These are phyloP conservation scores for Oryzias javanicus DNA, from an alignment of 2,113 vertebrate genomes.

Conservation along the genomic window DNA sequence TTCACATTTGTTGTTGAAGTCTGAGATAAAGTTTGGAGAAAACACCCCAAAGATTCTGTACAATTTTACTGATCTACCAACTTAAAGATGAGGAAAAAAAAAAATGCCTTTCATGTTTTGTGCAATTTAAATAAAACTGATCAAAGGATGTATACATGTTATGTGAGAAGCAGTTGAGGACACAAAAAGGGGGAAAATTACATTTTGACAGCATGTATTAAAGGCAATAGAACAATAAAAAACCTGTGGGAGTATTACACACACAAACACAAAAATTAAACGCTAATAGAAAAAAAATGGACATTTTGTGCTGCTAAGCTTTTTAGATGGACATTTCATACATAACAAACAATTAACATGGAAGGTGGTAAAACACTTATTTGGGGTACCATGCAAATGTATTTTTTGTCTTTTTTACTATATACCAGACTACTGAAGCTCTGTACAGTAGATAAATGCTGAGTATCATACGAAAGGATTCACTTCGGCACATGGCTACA, in stretches of 20 bases:
- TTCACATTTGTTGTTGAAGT: constrained; percentile 97
- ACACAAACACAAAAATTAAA: constrained; percentile 1
- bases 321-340: background rate
- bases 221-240: constrained; percentile 18
- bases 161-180: constrained; percentile 31
- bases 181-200: constrained; percentile 20
- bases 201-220: constrained; percentile 11
- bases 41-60: constrained; percentile 69
- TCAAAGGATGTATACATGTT: constrained; percentile 14
- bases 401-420: constrained; percentile 1
- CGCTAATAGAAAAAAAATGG: constrained; percentile 25
- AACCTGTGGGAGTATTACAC: constrained; percentile 21
- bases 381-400: constrained; percentile 53
- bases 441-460: constrained; percentile 2
- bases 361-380: constrained; percentile 51
- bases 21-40: constrained; percentile 69
- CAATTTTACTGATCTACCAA: constrained; percentile 52
- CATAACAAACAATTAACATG: constrained; percentile 25
- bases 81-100: constrained; percentile 23
- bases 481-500: constrained; percentile 46
- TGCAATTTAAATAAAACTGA: constrained; percentile 46
- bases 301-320: constrained; percentile 64
- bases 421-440: too few species aligned
- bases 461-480: constrained; percentile 24
- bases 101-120: constrained; percentile 21